phyloP scores from a whole-genome alignment of 2,888 invertebrate genomes.

The Drosophila vallismaia region DNA sequence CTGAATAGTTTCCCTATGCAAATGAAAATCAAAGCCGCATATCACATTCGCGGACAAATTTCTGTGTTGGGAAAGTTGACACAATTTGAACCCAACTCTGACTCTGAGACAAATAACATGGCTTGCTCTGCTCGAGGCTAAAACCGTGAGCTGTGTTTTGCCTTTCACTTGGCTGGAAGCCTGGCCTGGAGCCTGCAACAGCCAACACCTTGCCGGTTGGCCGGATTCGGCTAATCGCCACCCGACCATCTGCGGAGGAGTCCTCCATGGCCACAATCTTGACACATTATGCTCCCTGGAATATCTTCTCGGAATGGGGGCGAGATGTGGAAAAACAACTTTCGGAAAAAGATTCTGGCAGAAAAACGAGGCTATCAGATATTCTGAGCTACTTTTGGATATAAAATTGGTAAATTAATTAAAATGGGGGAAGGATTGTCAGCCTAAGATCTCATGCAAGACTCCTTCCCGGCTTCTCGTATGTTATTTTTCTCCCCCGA shows the following conservation, averaged over 20 bases:
- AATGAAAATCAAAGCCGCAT: slow-evolving; percentile 38
- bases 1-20: slow-evolving; percentile 16
- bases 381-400: neutral
- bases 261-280: slow-evolving; percentile 23
- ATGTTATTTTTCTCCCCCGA: slow-evolving; percentile 14
- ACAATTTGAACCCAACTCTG: slow-evolving; percentile 60
- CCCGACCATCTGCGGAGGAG: slow-evolving; percentile 47
- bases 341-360: slow-evolving; percentile 37
- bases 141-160: slow-evolving; percentile 68
- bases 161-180: slow-evolving; percentile 65
- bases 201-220: slow-evolving; percentile 47
- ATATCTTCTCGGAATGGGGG: neutral
- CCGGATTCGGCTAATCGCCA: slow-evolving; percentile 53
- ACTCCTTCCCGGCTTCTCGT: neutral
- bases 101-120: slow-evolving; percentile 30
- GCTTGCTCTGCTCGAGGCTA: slow-evolving; percentile 43
- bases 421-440: neutral
- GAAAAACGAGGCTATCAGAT: neutral
- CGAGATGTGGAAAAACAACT: slow-evolving; percentile 40
- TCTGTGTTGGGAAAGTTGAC: slow-evolving; percentile 70
- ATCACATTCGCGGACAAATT: slow-evolving; percentile 55
- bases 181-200: slow-evolving; percentile 27
- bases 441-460: too few relatives aligned
- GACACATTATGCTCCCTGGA: slow-evolving; percentile 25
- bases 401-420: neutral